These are phyloP conservation scores for Popillia japonica DNA, from an alignment of 1,140 invertebrate species.

Conservation along the genomic window DNA sequence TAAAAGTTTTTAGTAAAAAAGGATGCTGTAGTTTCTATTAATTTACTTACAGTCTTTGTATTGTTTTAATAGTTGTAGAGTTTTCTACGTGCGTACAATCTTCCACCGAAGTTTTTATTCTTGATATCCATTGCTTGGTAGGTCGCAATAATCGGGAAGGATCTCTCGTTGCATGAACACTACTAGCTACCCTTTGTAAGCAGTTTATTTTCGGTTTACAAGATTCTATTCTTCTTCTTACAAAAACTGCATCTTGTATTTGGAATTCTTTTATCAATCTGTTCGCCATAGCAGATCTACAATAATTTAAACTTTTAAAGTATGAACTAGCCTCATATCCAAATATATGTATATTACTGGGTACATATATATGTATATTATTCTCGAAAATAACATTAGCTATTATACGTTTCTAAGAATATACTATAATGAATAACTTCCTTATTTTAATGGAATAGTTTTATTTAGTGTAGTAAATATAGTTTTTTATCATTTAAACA, in stretches of 20 bases:
- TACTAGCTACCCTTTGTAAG: neutral
- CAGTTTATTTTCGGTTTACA: neutral
- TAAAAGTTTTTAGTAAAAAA: slow-evolving; percentile 35
- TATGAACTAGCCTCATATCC: neutral
- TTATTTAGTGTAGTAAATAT: no score
- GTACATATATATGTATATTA: no score
- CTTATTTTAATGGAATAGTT: no score
- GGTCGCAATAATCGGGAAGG: slow-evolving; percentile 53
- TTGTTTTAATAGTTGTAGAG: slow-evolving; percentile 36
- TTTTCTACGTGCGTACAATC: slow-evolving; percentile 9
- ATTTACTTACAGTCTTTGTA: slow-evolving; percentile 52
- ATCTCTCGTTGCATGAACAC: slow-evolving; percentile 46
- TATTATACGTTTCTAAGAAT: no score
- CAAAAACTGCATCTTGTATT: slow-evolving; percentile 52
- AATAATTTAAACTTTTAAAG: neutral
- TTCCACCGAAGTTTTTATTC: slow-evolving; percentile 43
- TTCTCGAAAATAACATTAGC: no score
- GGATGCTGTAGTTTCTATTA: neutral
- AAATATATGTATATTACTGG: neutral
- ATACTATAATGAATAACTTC: no score
- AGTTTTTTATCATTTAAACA: no score
- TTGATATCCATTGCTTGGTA: slow-evolving; percentile 54
- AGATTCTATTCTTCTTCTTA: slow-evolving; percentile 43
- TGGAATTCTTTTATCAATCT: slow-evolving; percentile 55
- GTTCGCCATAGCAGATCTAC: slow-evolving; percentile 52